Evolutionary conservation across 2,888 invertebrate species (phyloP).

Genomic region (Cephus nigrinus): DNA sequence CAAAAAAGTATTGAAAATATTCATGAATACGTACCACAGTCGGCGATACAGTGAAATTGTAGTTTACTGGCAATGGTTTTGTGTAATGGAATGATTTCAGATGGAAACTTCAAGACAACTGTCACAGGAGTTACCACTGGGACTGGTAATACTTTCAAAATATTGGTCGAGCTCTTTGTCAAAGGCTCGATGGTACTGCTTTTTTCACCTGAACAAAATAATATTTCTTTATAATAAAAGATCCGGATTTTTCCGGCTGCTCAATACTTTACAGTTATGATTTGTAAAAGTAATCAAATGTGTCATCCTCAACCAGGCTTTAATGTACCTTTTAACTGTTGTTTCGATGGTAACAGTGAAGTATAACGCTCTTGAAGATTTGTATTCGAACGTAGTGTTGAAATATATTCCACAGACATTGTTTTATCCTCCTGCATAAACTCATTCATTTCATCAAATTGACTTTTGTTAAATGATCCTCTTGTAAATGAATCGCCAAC

Average conservation of each 20-base stretch:
- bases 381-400: constrained; percentile 32
- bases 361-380: constrained; percentile 20
- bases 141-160: constrained; percentile 36
- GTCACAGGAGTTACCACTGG: constrained; percentile 66
- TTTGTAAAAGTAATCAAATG: too few species aligned
- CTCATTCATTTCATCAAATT: background rate
- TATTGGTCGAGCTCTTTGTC: constrained; percentile 9
- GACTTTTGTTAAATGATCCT: constrained; percentile 4
- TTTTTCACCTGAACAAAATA: background rate
- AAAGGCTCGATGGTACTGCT: background rate
- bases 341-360: background rate
- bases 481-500: background rate
- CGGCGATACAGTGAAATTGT: constrained; percentile 51
- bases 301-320: too few species aligned
- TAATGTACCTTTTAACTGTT: background rate
- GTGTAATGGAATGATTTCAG: constrained; percentile 62
- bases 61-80: constrained; percentile 50
- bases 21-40: constrained; percentile 36
- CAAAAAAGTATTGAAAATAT: background rate
- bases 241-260: too few species aligned
- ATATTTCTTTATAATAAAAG: background rate
- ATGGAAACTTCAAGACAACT: constrained; percentile 63
- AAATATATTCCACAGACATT: constrained; percentile 21
- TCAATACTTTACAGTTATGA: too few species aligned
- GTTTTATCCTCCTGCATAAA: constrained; percentile 13